Evolutionary conservation across 2,888 invertebrate species (phyloP), one percentile per base, ranked within the genome.

Genomic region (Steinernema carpocapsae): DNA sequence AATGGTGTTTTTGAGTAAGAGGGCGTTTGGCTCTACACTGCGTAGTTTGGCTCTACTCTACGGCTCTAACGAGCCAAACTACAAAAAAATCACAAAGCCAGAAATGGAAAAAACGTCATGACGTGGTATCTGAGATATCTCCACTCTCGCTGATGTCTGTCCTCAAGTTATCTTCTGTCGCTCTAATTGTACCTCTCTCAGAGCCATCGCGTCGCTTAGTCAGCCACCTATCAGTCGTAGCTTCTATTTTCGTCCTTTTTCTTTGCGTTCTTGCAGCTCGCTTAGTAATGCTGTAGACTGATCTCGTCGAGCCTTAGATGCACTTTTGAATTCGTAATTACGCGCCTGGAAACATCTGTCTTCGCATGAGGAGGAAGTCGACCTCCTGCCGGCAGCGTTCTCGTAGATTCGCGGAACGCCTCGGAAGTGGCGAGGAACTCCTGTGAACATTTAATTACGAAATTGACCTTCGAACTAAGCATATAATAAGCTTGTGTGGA

Each of bases 311-410:
- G 37, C 37, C 64, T 56, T 17, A 17, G 26, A 64, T 64, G 64
- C 37, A 4, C 64, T 64, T 64, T 64, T 12, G 64, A 64, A 64
- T 64, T 32, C 64, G 32, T 17, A 64, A 64, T 64, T 29, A 64
- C 26, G 52, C 52, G 48, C n/a, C 37, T 48, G 17, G 64, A 64
- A 64, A 64, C 64, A 64, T 64, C 64, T 64, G 64, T 52, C 22
- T 22, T 22, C 22, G 22, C 10, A 26, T 14, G 64, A 26, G 17
- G 64, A 64, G 64, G 64, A 64, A 64, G 64, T 64, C 64, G 32
- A 7, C 52, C 19, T 48, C 48, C 3, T 10, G 19, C 48, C 48
- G 12, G 22, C 52, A 10, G 22, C 52, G 24, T 19, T 52, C 24
- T 37, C 37, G 48, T 7, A 6, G 56, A 26, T 64, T 64, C 64